Conservation (phyloP, 2,888 invertebrate species). For the Ctenicera cuprea region DNA sequence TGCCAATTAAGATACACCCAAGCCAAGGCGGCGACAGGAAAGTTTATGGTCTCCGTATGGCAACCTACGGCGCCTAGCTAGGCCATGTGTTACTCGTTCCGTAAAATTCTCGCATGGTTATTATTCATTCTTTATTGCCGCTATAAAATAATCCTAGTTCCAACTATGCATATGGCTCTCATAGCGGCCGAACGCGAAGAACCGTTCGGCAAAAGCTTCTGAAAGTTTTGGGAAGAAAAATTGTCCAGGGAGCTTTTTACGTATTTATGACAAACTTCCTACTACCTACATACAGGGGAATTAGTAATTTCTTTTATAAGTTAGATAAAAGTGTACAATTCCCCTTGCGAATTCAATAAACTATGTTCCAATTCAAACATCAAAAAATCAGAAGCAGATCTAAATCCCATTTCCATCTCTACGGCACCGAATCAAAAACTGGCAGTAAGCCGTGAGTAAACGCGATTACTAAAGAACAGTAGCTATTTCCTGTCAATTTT, state of each 20-base stretch:
- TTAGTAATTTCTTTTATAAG: too few species aligned
- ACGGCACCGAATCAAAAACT: neutral
- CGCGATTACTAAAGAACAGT: neutral
- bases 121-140: slow-evolving; percentile 61
- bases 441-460: neutral
- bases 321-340: too few species aligned
- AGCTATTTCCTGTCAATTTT: slow-evolving; percentile 7
- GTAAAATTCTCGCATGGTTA: slow-evolving; percentile 56
- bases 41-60: slow-evolving; percentile 61
- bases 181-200: neutral
- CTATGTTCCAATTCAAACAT: neutral
- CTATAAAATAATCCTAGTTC: slow-evolving; percentile 56
- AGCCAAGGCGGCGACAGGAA: slow-evolving; percentile 60
- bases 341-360: too few species aligned
- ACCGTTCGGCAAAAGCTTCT: neutral
- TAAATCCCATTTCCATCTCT: neutral
- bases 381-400: slow-evolving; percentile 12
- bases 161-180: slow-evolving; percentile 34
- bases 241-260: neutral
- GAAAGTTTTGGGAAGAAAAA: neutral
- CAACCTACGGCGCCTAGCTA: slow-evolving; percentile 50
- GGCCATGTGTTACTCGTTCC: slow-evolving; percentile 52
- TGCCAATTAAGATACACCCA: slow-evolving; percentile 67
- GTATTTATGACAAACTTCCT: neutral
- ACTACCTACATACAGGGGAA: too few species aligned